These are phyloP conservation scores for Drosophila kanekoi DNA, from an alignment of 2,888 invertebrate species.

Conservation along the genomic window DNA sequence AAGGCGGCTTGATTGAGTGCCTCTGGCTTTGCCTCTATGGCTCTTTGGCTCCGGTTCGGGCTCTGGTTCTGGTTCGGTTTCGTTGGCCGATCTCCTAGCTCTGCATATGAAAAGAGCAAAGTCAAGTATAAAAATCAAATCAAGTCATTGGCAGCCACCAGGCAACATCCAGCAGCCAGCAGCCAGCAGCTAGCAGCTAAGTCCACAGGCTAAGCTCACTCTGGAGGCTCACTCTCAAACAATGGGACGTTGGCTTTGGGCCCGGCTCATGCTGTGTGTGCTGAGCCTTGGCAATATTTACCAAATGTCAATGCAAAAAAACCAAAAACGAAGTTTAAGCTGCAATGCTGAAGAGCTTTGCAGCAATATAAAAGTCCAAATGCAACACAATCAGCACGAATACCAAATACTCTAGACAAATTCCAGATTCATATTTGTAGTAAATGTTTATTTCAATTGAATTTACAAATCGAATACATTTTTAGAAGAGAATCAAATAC, in stretches of 20 bases:
- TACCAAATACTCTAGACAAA: constrained; percentile 31
- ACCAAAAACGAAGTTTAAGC: constrained; percentile 37
- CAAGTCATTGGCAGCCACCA: constrained; percentile 73
- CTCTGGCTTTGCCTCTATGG: constrained; percentile 22
- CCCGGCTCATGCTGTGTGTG: constrained; percentile 58
- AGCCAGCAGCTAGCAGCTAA: constrained; percentile 35
- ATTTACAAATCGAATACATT: too few species aligned
- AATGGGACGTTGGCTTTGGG: constrained; percentile 29
- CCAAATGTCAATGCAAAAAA: constrained; percentile 80
- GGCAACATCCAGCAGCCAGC: constrained; percentile 33
- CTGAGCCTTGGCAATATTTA: constrained; percentile 71
- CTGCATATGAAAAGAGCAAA: constrained; percentile 51
- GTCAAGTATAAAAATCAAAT: constrained; percentile 75
- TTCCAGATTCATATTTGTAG: too few species aligned
- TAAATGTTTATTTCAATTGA: too few species aligned
- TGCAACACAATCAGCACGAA: constrained; percentile 1
- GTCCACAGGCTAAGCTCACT: constrained; percentile 51
- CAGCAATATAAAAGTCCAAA: constrained; percentile 31
- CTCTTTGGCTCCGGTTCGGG: neutral
- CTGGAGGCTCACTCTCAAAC: constrained; percentile 28
- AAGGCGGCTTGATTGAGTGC: constrained; percentile 76
- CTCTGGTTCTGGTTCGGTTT: constrained; percentile 2
- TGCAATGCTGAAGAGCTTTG: constrained; percentile 56
- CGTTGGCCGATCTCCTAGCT: constrained; percentile 15
- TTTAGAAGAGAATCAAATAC: too few species aligned